Conservation (phyloP, 2,113 vertebrate genomes). For the Puma concolor region DNA sequence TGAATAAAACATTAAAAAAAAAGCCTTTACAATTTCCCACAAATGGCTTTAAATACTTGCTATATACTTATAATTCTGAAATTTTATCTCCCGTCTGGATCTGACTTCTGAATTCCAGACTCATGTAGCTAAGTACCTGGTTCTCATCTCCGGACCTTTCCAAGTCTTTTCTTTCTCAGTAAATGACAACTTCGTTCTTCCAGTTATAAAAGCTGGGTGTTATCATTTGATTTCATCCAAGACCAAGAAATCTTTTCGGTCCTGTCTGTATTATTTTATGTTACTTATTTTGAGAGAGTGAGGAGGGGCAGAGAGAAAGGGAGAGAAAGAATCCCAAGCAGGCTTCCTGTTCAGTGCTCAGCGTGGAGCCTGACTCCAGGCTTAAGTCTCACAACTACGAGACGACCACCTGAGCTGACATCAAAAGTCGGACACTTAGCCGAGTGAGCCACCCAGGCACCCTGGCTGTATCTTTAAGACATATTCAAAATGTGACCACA, state of each 20-base stretch:
- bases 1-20: too few species aligned
- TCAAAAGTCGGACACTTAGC: too few species aligned
- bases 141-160: background rate
- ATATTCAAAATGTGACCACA: background rate
- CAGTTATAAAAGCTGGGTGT: background rate
- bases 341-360: too few species aligned
- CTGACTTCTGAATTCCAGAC: background rate
- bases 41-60: background rate
- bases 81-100: background rate
- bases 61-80: background rate
- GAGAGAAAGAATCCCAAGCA: too few species aligned
- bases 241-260: background rate
- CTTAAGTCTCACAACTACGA: too few species aligned
- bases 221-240: background rate
- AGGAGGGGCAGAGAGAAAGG: too few species aligned
- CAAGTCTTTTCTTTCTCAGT: background rate
- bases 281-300: too few species aligned
- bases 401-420: too few species aligned
- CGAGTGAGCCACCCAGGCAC: too few species aligned
- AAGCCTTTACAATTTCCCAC: background rate
- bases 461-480: background rate
- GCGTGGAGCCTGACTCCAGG: too few species aligned
- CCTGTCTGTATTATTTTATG: background rate
- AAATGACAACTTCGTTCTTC: background rate
- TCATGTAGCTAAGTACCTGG: background rate